Conservation (phyloP, 1,140 invertebrate genomes). For the Anthonomus grandis region DNA sequence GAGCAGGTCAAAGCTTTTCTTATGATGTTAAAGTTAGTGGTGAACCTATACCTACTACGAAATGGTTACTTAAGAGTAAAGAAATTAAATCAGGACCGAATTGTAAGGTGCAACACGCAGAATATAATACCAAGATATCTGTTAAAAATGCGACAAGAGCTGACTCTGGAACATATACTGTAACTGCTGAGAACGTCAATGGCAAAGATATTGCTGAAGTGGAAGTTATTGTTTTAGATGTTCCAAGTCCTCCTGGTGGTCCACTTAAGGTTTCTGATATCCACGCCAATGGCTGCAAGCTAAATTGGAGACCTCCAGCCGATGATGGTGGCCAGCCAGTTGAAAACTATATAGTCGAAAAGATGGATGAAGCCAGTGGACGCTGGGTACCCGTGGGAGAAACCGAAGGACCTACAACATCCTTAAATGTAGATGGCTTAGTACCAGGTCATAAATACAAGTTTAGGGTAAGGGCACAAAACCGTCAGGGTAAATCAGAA, state of each 20-base stretch:
- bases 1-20: constrained; percentile 82
- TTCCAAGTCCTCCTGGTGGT: constrained; percentile 85
- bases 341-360: constrained; percentile 90
- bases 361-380: constrained; percentile 89
- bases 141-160: constrained; percentile 80
- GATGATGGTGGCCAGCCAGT: constrained; percentile 89
- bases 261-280: constrained; percentile 85
- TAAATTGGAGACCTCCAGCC: constrained; percentile 86
- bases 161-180: constrained; percentile 88
- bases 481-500: constrained; percentile 93
- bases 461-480: constrained; percentile 92
- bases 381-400: constrained; percentile 91
- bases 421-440: constrained; percentile 71
- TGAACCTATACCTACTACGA: constrained; percentile 85
- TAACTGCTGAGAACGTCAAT: constrained; percentile 90
- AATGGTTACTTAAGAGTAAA: constrained; percentile 75
- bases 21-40: constrained; percentile 83
- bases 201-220: constrained; percentile 90
- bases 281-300: constrained; percentile 77
- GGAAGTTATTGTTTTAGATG: constrained; percentile 88
- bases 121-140: constrained; percentile 88
- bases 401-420: constrained; percentile 75
- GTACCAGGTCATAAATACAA: constrained; percentile 92
- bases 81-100: constrained; percentile 70
- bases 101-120: constrained; percentile 73